Percentiles rank a stretch among this genome's conserved stretches.
Conservation (phyloP, 2,888 invertebrate genomes). For the Campoletis raptor region DNA sequence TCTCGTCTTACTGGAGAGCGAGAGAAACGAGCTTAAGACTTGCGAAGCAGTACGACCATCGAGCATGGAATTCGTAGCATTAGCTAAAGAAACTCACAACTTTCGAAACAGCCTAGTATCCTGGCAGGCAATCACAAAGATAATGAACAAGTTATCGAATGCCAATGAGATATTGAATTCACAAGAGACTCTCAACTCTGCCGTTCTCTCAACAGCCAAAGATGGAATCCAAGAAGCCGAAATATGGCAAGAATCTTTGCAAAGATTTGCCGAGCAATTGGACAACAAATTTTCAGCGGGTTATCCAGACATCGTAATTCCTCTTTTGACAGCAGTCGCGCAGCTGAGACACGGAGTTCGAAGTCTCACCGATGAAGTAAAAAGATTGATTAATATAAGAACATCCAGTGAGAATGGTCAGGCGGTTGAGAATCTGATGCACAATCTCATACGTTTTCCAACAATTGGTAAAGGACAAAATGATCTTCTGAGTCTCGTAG, state of each 20-base stretch:
- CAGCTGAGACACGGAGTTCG: slow-evolving; percentile 89
- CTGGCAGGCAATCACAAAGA: slow-evolving; percentile 84
- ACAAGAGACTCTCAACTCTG: not conserved
- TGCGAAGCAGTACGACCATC: slow-evolving; percentile 77
- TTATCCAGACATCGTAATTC: slow-evolving; percentile 93
- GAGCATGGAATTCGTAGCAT: slow-evolving; percentile 72
- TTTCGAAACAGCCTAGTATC: slow-evolving; percentile 80
- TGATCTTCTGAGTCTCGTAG: slow-evolving; percentile 84
- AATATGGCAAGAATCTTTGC: slow-evolving; percentile 86
- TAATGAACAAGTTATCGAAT: slow-evolving; percentile 84
- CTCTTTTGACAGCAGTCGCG: slow-evolving; percentile 89
- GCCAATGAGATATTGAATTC: slow-evolving; percentile 83
- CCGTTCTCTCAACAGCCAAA: slow-evolving; percentile 76
- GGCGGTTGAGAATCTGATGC: slow-evolving; percentile 80
- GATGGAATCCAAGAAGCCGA: slow-evolving; percentile 84
- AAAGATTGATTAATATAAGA: slow-evolving; percentile 84
- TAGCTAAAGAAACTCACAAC: slow-evolving; percentile 80
- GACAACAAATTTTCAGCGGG: slow-evolving; percentile 87
- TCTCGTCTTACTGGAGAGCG: slow-evolving; percentile 66
- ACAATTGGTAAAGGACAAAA: slow-evolving; percentile 80
- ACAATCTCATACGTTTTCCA: slow-evolving; percentile 86
- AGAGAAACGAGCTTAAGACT: slow-evolving; percentile 72
- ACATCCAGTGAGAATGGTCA: slow-evolving; percentile 71
- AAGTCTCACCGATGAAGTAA: slow-evolving; percentile 86
- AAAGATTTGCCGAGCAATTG: slow-evolving; percentile 87